Base-by-base conservation (phyloP, 2,888 invertebrate genomes). In the Cheilosia urbana region DNA sequence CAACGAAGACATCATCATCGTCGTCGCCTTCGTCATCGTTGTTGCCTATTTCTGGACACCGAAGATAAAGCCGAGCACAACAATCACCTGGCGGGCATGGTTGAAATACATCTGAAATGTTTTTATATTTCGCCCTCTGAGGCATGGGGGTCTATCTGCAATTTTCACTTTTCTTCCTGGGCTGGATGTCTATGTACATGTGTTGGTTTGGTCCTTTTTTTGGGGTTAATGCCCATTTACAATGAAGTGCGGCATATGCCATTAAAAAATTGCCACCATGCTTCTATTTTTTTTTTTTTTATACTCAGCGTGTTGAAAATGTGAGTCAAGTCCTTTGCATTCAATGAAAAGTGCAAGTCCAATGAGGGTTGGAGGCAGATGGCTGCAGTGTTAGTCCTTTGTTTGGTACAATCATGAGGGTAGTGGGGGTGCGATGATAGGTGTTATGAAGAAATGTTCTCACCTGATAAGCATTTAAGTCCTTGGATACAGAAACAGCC, bases 181-280 rank as follows among this genome's bases (percentile, higher is more conserved):
- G 51, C 63, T 69, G 68, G 72, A 66, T 79, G 83, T 73, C 68
- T 63, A 42, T 51, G 60, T 27, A 47, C 51, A 15, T 62, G 37
- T 40, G 49, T 15, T 57, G 27, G 49, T 49, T 47, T 53, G n/a
- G 45, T 58, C 34, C 47, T 58, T 17, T 21, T 63, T 71, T 71
- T 63, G 58, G 75, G 84, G 84, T 84, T 80, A 84, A 80, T 84
- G 84, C 75, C 80, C 84, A 84, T 84, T 84, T 75, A 69, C 63
- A n/a, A 53, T 60, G 75, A 63, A 79, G 73, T 62, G 65, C 51
- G 75, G 80, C 71, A 80, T 76, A 84, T 80, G 75, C 84, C 71
- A 80, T 84, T 84, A 69, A 63, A 80, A 80, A 84, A 84, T 75
- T 84, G 69, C 69, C 69, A 75, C 69, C 63, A 65, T 75, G 49